Base-by-base conservation (phyloP, 2,888 invertebrate genomes). In the Synanthedon myopaeformis region DNA sequence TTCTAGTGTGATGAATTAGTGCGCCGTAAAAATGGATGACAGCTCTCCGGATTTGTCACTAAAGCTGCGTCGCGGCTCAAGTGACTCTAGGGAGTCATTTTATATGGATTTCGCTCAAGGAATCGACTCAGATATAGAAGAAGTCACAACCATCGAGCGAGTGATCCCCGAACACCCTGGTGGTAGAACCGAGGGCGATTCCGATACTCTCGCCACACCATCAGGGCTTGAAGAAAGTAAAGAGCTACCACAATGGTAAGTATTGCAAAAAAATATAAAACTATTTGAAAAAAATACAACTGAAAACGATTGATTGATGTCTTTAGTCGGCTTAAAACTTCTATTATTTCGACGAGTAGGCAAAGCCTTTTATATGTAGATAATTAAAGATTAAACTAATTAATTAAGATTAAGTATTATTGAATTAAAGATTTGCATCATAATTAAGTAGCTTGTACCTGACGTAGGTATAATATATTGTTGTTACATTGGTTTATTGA, bases 101-200 rank as follows among this genome's bases (percentile, higher is more conserved):
- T 95, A 95, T 72, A 94, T 95, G 95, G 95, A 95, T 83, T 94
- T 95, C 75, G 95, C 94, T 67, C 94, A 94, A 87, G 95, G 95
- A 57, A 95, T 95, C 74, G 95, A 95, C 81, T 95, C 95, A 17
- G 95, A 96, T 74, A 95, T 95, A 67, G 95, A 95, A 76, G 95
- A 95, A 80, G 94, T 94, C 71, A 92, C 93, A 51, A 92, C 92
- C 54, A 91, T 91, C 52, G 89, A 90, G 66, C 89, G 90, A 51
- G 81, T 87, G 56, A 88, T 89, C 51, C 89, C 89, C 55, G 88
- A 88, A 67, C 83, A 88, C 61, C 85, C 79, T 57, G 86, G 76
- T 0, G 85, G 85, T 14, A 69, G 84, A 59, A 67, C 76, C 2
- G 87, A 87, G 65, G 86, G 83, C 1, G 88, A 88, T 61, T 69